These are phyloP conservation scores for Tadarida brasiliensis DNA, from an alignment of 2,797 vertebrate species.

Conservation along the genomic window DNA sequence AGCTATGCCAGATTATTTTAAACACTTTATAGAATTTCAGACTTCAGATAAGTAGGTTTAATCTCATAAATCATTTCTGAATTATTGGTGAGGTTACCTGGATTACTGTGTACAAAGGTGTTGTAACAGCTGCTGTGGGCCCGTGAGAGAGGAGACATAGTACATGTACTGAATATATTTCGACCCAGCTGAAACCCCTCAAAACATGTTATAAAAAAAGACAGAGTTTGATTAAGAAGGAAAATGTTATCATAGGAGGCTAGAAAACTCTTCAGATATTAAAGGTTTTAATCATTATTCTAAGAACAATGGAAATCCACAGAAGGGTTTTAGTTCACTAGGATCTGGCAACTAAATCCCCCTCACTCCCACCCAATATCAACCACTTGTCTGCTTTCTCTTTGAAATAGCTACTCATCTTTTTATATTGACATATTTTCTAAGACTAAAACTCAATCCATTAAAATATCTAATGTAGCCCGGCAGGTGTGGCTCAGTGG, in stretches of 20 bases:
- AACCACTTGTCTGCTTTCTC: not conserved
- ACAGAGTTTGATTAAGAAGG: not conserved
- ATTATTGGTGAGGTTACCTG: not conserved
- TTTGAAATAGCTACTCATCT: not conserved
- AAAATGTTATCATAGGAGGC: not conserved
- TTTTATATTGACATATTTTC: not conserved
- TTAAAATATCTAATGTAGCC: not conserved
- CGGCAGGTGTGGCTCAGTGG: too few relatives aligned
- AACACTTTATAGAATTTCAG: not conserved
- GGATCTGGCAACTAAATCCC: not conserved
- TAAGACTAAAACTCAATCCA: not conserved
- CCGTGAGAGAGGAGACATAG: not conserved
- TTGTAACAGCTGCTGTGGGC: not conserved
- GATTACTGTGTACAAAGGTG: not conserved
- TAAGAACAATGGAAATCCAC: not conserved
- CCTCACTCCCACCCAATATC: not conserved
- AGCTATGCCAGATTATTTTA: not conserved
- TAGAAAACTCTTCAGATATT: not conserved
- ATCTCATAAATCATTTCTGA: not conserved
- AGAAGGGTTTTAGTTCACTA: not conserved
- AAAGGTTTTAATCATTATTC: not conserved
- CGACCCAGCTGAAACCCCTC: not conserved
- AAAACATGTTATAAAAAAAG: not conserved
- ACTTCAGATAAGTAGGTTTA: not conserved
- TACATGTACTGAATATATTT: not conserved